Conservation (phyloP, 2,113 vertebrate genomes). For the Amphiprion percula region DNA sequence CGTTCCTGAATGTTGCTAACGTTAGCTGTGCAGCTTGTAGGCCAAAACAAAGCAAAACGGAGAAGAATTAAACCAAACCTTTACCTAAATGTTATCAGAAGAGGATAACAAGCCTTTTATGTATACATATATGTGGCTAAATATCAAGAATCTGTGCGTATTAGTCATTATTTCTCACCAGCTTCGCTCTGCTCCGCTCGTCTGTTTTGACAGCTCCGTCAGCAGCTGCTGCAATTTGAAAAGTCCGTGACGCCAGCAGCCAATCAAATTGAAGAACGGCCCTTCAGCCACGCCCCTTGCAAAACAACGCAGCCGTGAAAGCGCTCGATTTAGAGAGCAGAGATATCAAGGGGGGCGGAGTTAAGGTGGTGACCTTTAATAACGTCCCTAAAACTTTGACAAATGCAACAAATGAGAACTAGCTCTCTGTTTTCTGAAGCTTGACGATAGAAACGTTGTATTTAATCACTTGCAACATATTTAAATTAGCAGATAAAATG, state of each 20-base stretch:
- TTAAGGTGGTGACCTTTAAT: neutral
- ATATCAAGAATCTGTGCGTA: fast-evolving
- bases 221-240: conserved; percentile 71
- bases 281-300: conserved; percentile 10
- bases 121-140: fast-evolving
- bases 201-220: conserved; percentile 67
- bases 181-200: neutral
- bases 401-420: neutral
- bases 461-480: neutral
- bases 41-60: neutral
- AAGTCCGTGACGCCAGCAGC: conserved; percentile 37
- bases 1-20: conserved; percentile 16
- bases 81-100: neutral
- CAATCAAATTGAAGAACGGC: conserved; percentile 56
- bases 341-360: conserved; percentile 30
- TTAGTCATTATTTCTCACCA: conserved; percentile 37
- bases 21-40: conserved; percentile 13
- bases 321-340: fast-evolving
- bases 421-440: neutral
- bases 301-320: fast-evolving
- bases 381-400: neutral
- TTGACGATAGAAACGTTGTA: neutral
- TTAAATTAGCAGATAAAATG: neutral
- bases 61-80: neutral
- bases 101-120: neutral